Percentiles rank a stretch among this genome's conserved stretches.
Evolutionary conservation across 2,888 invertebrate species (phyloP).

Genomic region (Myopa tessellatipennis): DNA sequence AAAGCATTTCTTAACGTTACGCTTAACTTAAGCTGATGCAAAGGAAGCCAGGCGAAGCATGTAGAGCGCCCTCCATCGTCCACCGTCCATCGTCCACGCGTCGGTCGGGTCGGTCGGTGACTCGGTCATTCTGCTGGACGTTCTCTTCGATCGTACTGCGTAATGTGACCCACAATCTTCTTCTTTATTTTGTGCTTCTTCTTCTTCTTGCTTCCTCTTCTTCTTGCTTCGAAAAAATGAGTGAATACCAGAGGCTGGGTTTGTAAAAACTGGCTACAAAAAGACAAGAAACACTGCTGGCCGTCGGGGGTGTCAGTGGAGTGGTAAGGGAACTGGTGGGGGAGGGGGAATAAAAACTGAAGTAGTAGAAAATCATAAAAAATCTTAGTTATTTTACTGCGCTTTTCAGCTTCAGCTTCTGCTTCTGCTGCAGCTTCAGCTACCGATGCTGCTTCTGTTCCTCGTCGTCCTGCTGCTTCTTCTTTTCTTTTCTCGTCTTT

Average conservation of each 20-base stretch:
- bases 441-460: background rate
- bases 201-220: constrained; percentile 50
- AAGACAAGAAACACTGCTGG: background rate
- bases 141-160: constrained; percentile 32
- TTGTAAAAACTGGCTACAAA: too few relatives aligned
- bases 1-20: constrained; percentile 57
- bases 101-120: background rate
- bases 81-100: background rate
- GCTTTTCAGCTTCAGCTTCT: background rate
- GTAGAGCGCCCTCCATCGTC: background rate
- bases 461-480: background rate
- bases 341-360: background rate
- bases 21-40: constrained; percentile 4
- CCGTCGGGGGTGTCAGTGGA: background rate
- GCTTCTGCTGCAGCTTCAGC: background rate
- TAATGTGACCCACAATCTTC: constrained; percentile 57
- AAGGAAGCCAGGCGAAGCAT: background rate
- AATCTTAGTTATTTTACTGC: constrained; percentile 53
- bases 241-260: constrained; percentile 23
- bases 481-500: background rate
- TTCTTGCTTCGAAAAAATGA: constrained; percentile 34
- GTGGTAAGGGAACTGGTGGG: background rate
- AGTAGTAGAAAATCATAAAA: constrained; percentile 47
- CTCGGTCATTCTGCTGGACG: background rate
- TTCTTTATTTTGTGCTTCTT: constrained; percentile 40